Percentiles rank a stretch among this genome's conserved stretches.
Conservation (phyloP, 2,888 invertebrate species). For the Uloborus plumipes region DNA sequence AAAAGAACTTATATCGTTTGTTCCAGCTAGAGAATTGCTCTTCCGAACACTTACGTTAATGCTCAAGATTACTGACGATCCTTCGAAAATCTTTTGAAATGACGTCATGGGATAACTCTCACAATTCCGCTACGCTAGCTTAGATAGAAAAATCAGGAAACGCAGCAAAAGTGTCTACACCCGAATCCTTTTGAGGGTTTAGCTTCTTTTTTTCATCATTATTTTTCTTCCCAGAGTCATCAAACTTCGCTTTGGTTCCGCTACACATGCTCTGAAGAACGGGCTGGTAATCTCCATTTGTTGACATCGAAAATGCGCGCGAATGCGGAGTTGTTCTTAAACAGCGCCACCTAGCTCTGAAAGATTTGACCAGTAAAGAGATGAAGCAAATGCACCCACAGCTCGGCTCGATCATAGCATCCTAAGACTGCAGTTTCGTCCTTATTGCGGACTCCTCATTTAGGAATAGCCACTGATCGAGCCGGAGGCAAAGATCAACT, state of each 20-base stretch:
- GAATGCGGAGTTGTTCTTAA: background rate
- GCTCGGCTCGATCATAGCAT: too few relatives aligned
- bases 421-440: too few relatives aligned
- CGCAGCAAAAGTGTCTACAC: constrained; percentile 2
- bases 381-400: too few relatives aligned
- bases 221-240: constrained; percentile 20
- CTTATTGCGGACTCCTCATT: too few relatives aligned
- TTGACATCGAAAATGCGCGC: background rate
- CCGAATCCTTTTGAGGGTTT: background rate
- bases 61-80: too few relatives aligned
- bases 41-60: too few relatives aligned
- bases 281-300: background rate
- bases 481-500: too few relatives aligned
- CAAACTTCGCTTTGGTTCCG: constrained; percentile 15
- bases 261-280: constrained; percentile 22
- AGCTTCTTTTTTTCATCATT: background rate
- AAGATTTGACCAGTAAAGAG: background rate
- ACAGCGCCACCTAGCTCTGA: background rate
- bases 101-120: constrained; percentile 25
- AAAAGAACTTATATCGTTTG: too few relatives aligned
- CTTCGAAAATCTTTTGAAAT: background rate
- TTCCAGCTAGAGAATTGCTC: too few relatives aligned
- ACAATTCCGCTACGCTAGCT: constrained; percentile 43
- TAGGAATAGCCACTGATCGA: too few relatives aligned
- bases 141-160: constrained; percentile 37